Conservation (phyloP, 2,888 invertebrate species). For the Ischnura elegans region DNA sequence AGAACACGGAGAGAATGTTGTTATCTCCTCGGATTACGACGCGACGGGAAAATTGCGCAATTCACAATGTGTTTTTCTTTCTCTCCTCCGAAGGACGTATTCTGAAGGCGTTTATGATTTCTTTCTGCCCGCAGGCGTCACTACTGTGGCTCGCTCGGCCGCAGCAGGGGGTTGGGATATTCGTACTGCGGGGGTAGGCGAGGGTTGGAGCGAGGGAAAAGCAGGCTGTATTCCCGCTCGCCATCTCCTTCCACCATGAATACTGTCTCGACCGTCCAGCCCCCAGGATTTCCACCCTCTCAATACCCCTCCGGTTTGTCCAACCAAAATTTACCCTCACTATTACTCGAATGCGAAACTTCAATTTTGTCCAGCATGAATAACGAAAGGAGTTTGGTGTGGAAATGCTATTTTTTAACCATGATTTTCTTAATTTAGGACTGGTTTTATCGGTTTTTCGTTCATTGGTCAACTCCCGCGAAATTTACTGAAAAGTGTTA, state of each 20-base stretch:
- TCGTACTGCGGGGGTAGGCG: neutral
- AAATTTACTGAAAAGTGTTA: no score
- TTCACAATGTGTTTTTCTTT: neutral
- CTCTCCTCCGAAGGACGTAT: neutral
- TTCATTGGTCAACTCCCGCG: no score
- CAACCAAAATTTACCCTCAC: neutral
- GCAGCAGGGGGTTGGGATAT: neutral
- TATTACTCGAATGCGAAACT: conserved; percentile 12
- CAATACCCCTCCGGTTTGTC: neutral
- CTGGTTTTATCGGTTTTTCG: no score
- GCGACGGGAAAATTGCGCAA: neutral
- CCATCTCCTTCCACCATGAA: neutral
- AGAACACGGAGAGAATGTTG: neutral
- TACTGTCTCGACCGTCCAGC: no score
- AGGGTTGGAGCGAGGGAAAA: neutral
- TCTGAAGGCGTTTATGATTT: neutral
- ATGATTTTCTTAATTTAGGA: no score
- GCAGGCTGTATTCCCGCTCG: neutral
- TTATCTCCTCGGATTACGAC: neutral
- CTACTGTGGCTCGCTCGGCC: neutral
- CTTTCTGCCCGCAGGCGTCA: neutral
- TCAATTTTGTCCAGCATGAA: no score
- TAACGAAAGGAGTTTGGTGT: no score
- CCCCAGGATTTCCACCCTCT: neutral
- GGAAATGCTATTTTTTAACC: no score